A percentile compares a stretch with the other conserved stretches of the same genome.
These are phyloP conservation scores for Amphimedon queenslandica DNA, from an alignment of 37 sponge, comb jelly and placozoan genomes.

Conservation along the genomic window DNA sequence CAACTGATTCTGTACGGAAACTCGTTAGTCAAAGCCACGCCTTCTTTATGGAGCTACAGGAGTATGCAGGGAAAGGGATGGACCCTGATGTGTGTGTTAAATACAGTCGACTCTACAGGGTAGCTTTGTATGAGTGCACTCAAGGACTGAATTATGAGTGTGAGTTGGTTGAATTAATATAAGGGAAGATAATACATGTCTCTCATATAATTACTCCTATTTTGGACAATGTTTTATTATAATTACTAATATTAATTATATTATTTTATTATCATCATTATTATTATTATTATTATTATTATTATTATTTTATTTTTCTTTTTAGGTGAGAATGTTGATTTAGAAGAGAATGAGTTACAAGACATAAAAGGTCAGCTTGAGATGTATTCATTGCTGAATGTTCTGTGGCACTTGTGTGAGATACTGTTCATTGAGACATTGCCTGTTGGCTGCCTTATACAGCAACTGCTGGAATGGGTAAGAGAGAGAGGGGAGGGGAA, in stretches of 20 bases:
- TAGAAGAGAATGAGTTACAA: not conserved
- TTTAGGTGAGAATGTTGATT: not conserved
- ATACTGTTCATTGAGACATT: conserved; percentile 63
- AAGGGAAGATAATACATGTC: not conserved
- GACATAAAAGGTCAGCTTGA: conserved; percentile 3
- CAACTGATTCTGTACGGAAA: not conserved
- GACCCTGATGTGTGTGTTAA: conserved; percentile 15
- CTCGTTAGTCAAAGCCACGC: not conserved
- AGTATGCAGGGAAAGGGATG: not conserved
- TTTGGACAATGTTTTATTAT: not conserved
- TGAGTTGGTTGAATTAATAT: not conserved
- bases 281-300: not conserved
- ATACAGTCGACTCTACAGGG: conserved; percentile 47
- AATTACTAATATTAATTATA: no score
- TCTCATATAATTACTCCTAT: not conserved
- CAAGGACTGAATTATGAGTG: conserved; percentile 12
- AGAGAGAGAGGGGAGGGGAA: no score
- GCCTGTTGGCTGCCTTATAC: conserved; percentile 63
- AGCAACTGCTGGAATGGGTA: conserved; percentile 81
- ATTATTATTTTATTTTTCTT: not conserved
- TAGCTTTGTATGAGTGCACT: conserved; percentile 52
- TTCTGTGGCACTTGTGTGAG: conserved; percentile 80
- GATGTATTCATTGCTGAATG: conserved; percentile 54
- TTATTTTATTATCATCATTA: no score
- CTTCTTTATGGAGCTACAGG: not conserved